A percentile compares a stretch with the other conserved stretches of the same genome.
Evolutionary conservation across 2,113 vertebrate genomes (phyloP).

Genomic region (Chlorodrepanis virens): DNA sequence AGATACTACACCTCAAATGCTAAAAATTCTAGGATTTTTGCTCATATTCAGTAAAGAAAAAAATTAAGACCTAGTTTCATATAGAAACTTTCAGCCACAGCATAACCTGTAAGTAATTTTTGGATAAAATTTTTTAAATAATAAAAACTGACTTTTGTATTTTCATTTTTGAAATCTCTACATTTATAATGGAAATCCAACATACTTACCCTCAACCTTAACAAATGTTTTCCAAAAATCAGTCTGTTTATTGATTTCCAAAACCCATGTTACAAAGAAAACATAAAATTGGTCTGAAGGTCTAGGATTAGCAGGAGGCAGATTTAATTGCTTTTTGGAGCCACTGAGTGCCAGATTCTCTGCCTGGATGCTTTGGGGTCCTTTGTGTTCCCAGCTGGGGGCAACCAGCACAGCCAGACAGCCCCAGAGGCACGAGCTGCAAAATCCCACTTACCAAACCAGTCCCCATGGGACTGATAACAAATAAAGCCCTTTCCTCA

Average conservation of each 20-base stretch:
- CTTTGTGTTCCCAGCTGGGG: not conserved
- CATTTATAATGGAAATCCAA: not conserved
- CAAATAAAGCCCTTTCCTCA: not conserved
- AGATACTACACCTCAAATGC: not conserved
- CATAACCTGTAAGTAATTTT: not conserved
- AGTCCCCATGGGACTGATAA: not conserved
- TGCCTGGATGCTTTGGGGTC: not conserved
- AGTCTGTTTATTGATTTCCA: not conserved
- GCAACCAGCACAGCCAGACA: not conserved
- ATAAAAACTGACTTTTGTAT: not conserved
- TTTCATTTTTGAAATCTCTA: not conserved
- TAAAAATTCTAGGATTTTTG: not conserved
- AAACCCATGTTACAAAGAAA: not conserved
- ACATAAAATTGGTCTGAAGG: not conserved
- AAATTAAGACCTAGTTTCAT: not conserved
- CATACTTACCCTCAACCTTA: not conserved
- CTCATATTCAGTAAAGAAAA: not conserved
- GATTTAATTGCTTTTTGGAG: not conserved
- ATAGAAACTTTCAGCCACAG: not conserved
- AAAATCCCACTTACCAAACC: not conserved
- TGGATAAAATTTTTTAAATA: fast-evolving
- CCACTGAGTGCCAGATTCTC: not conserved
- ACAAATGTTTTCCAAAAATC: not conserved
- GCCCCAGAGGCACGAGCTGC: not conserved
- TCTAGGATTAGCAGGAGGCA: not conserved